Base-by-base conservation (phyloP, 2,888 invertebrate species). In the Epirrhoe tristata region DNA sequence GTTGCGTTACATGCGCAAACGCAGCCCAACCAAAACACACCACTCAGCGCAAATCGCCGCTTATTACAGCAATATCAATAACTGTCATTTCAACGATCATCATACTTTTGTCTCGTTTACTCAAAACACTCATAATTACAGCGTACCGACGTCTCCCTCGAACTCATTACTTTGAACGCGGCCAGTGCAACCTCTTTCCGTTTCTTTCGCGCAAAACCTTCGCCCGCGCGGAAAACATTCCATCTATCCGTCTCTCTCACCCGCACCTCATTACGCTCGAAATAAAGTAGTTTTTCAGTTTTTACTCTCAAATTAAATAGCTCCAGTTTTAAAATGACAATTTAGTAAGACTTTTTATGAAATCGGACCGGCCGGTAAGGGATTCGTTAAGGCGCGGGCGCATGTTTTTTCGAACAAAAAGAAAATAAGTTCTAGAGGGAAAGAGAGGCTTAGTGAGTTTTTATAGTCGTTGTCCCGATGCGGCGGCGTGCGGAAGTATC, bases 401-500 rank as follows among this genome's bases (percentile, higher is more conserved):
- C 85, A 80, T 83, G 85, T 84, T 86, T 86, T 84, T 86, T 74
- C 73, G 74, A 82, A 81, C 87, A 92, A 88, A 91, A 91, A 86
- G 77, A 87, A 91, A 90, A 88, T 84, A 88, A 89, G 84, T 81
- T 43, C 86, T 85, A 80, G 91, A 83, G 86, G 85, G 93, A 93
- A 92, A 93, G 93, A 93, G 93, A 92, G 91, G 88, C 83, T 90
- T 84, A 77, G 84, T 80, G 87, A 90, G 86, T 91, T 91, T 90
- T 91, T 92, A 92, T 93, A 93, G 93, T 93, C 90, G 89, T 76
- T 84, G 87, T 84, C 85, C 86, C 88, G 92, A 88, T 89, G 92
- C 91, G 93, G 91, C 82, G 79, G 90, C 89, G 92, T 90, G 82
- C 90, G 93, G 92, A 89, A 88, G 93, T 92, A 90, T 91, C 87